Base-by-base conservation (phyloP, 2,113 vertebrate species). In the Sylvilagus bachmani region DNA sequence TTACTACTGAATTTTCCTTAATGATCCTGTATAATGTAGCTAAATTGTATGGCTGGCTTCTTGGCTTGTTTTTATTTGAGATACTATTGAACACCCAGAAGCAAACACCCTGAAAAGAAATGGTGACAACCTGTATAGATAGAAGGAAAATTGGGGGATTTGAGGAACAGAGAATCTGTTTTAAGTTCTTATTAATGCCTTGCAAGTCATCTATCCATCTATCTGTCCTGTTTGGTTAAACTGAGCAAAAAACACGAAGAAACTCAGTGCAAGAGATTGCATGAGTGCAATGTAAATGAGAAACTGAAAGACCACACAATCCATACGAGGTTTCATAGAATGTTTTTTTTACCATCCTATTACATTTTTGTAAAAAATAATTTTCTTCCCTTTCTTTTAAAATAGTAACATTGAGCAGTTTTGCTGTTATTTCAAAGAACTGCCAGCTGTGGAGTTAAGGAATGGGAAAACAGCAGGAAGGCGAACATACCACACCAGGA, bases 371-470 rank as follows among this genome's bases (percentile, higher is more conserved):
- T 51, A 38, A 89, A 64, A 74, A 89, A 82, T 82, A 53, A 53
- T 90, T 89, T 97, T 97, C 44, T 80, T 95, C 90, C 69, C 3
- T 96, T 97, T 44, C 79, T 95, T 96, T 97, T 93, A 74, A 95
- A 97, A 9, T 98, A 99, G 99, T 97, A 99, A 99, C 98, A 99
- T 99, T 96, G 98, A 99, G 84, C 99, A 99, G 98, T 99, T 99
- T 97, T 99, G 99, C 99, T 99, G 99, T 98, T 99, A 99, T 98
- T 99, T 99, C 98, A 99, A 99, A 98, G 99, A 99, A 93, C 69
- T 99, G 97, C 99, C 99, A 3, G 99, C 99, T 1, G 99, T 99
- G 97, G 99, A 99, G 95, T 98, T 99, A 85, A 99, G 99, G 97
- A 99, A 99, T 70, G 99, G 99, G 86, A 99, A 99, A 98, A 99